Base-by-base conservation (phyloP, 2,797 vertebrate genomes). In the Sebastes dallii region DNA sequence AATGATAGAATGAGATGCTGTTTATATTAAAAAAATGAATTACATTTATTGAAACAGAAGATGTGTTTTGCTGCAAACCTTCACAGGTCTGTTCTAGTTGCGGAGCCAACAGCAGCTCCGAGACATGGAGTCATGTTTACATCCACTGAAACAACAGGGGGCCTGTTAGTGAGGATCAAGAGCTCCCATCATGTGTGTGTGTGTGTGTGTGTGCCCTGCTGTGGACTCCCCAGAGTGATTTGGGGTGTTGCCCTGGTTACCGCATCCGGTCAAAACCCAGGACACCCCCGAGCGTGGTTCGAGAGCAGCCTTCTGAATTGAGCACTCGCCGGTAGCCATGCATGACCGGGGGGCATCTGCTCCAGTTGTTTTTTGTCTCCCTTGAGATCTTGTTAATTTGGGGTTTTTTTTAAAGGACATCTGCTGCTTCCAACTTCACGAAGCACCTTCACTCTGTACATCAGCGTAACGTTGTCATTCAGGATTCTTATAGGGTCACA, bases 171-270 rank as follows among this genome's bases (percentile, higher is more conserved):
- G 30, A n/a, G 56, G 58, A 46, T 2, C 7, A n/a, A 52, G 46
- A 52, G 46, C 46, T 52, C 42, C 42, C 3, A 46, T 46, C 6
- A 30, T 59, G 66, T 74, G 55, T 24, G 52, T 64, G 70, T 74
- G 60, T 74, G 60, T 56, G 52, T 36, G 34, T 39, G 36, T 39
- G 36, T 39, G 36, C 69, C 77, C 71, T 74, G 66, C 71, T 86
- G 78, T 30, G 62, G 62, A 75, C 58, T 36, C 88, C 78, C 86
- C 60, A 24, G 27, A 46, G 75, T 25, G 81, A 87, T 81, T 75
- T 27, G 58, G 77, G 73, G 32, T 12, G 89, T 94, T 92, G 87
- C 91, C 87, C 24, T 90, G 88, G 91, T 92, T 88, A 92, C 92
- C 66, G 68, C 79, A 82, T 84, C 80, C n/a, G 68, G 81, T 83